Conservation (phyloP, 2,888 invertebrate species). For the Argyra leucocephala region DNA sequence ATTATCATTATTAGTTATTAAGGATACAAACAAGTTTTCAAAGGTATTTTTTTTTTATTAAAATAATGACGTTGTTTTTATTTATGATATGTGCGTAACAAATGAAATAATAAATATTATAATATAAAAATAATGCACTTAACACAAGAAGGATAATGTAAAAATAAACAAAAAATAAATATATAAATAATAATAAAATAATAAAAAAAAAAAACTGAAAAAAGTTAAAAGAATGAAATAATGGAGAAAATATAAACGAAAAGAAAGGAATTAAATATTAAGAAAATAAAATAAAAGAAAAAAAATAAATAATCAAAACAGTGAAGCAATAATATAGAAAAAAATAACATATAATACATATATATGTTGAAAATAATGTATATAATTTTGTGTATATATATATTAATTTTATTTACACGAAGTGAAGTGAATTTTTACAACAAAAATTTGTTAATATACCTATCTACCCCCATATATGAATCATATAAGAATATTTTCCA, state of each 20-base stretch:
- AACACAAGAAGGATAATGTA: background rate
- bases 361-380: too few species aligned
- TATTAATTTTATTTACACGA: too few species aligned
- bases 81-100: background rate
- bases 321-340: too few species aligned
- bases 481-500: too few species aligned
- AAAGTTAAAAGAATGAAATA: background rate
- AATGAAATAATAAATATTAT: background rate
- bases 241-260: background rate
- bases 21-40: background rate
- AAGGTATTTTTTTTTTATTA: too few species aligned
- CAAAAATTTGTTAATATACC: too few species aligned
- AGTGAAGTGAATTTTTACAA: too few species aligned
- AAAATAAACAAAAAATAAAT: slow-evolving; percentile 12
- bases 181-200: slow-evolving; percentile 18
- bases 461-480: too few species aligned
- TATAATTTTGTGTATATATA: too few species aligned
- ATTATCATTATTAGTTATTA: background rate
- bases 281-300: slow-evolving; percentile 18
- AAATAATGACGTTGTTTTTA: background rate
- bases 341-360: too few species aligned
- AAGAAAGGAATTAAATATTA: slow-evolving; percentile 22
- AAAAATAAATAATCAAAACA: too few species aligned
- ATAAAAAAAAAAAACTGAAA: slow-evolving; percentile 16
- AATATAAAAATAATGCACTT: background rate